Percentiles rank a stretch among this genome's conserved stretches.
These are phyloP conservation scores for Gymnothorax reevesii DNA, from an alignment of 2,797 vertebrate species.

Conservation along the genomic window DNA sequence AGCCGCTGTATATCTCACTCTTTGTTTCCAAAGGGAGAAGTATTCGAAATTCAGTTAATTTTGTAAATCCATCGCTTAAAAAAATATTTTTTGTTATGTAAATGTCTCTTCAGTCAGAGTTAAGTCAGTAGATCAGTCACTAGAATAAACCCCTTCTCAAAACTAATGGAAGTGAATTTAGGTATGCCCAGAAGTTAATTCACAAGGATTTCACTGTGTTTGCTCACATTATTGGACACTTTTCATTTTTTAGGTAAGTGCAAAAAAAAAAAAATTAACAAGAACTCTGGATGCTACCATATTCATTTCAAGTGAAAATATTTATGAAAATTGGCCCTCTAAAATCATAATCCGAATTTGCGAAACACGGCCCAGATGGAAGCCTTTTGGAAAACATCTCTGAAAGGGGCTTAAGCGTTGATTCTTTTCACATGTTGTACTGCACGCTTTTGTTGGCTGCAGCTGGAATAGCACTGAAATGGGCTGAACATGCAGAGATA, in stretches of 20 bases:
- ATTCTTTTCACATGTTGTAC: not conserved
- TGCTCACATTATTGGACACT: not conserved
- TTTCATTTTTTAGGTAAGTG: not conserved
- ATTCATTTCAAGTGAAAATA: not conserved
- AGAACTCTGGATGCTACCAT: not conserved
- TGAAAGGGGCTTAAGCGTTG: not conserved
- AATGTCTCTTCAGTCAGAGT: not conserved
- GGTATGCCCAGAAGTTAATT: not conserved
- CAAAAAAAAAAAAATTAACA: not conserved
- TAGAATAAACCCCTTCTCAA: not conserved
- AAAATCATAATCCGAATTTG: not conserved
- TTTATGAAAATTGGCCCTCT: not conserved
- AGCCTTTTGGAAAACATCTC: not conserved
- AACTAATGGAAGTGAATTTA: not conserved
- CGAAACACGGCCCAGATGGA: not conserved
- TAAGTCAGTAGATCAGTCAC: not conserved
- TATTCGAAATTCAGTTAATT: too few species aligned
- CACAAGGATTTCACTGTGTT: not conserved
- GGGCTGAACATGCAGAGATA: not conserved
- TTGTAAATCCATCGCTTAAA: too few species aligned
- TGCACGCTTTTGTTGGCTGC: not conserved
- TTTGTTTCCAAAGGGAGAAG: too few species aligned
- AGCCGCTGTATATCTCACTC: too few species aligned
- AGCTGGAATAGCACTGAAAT: not conserved
- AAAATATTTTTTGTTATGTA: too few species aligned